Evolutionary conservation across 2,113 vertebrate species (phyloP).

Genomic region (Rhipidura dahli): DNA sequence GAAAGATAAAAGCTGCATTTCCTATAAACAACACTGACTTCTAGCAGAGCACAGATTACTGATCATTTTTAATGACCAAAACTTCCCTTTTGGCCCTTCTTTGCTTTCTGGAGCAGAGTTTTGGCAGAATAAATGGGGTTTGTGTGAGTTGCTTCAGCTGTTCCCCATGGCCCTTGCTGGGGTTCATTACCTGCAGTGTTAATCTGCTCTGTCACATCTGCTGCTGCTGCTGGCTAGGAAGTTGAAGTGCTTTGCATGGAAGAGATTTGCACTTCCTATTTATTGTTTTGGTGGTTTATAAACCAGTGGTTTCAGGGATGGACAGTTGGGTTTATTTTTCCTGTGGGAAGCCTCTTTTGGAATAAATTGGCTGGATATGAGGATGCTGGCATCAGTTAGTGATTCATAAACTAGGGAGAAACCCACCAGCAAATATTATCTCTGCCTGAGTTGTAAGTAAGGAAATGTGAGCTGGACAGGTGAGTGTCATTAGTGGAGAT

Average conservation of each 20-base stretch:
- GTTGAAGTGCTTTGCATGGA: background rate
- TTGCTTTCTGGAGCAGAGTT: background rate
- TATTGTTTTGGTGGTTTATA: background rate
- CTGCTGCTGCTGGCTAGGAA: background rate
- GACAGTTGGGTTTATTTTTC: background rate
- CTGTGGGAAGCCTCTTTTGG: background rate
- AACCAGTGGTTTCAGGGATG: background rate
- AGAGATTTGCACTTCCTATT: background rate
- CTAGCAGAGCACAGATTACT: background rate
- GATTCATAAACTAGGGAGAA: background rate
- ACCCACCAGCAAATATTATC: background rate
- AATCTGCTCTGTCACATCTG: background rate
- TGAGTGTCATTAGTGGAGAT: background rate
- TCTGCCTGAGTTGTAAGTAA: background rate
- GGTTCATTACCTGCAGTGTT: background rate
- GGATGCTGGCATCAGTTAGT: background rate
- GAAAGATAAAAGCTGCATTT: constrained; percentile 29
- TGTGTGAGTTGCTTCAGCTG: background rate
- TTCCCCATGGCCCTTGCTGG: background rate
- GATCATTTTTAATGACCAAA: background rate
- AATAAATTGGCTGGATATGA: background rate
- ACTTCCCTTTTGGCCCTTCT: background rate
- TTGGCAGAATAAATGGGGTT: background rate
- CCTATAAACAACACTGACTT: background rate
- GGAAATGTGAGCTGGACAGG: background rate